Conservation (phyloP, 2,113 vertebrate genomes). For the Dasyurus viverrinus region DNA sequence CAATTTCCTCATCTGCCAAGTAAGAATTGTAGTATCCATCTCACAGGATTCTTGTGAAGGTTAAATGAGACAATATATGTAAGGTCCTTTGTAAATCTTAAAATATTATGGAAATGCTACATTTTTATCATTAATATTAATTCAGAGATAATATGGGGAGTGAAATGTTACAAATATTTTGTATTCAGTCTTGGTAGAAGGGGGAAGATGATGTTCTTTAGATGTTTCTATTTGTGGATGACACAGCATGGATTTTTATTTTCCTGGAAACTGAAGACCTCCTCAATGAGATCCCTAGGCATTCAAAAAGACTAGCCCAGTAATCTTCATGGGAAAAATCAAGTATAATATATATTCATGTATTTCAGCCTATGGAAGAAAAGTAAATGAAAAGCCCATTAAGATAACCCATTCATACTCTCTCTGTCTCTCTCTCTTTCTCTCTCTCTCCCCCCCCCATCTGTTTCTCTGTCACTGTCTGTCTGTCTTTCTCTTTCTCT, state of each 20-base stretch:
- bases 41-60: background rate
- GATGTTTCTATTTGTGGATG: background rate
- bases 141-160: background rate
- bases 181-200: background rate
- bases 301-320: background rate
- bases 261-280: background rate
- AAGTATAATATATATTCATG: background rate
- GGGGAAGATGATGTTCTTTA: background rate
- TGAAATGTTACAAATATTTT: background rate
- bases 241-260: background rate
- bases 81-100: background rate
- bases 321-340: background rate
- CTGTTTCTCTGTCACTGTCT: background rate
- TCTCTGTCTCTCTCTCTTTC: background rate
- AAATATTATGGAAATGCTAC: background rate
- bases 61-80: background rate
- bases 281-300: background rate
- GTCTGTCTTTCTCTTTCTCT: too few species aligned
- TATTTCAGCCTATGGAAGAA: background rate
- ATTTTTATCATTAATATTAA: background rate
- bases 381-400: background rate
- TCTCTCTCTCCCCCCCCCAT: too few species aligned
- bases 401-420: background rate
- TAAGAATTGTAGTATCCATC: background rate
- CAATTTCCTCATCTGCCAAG: background rate